These are phyloP conservation scores for Propithecus perrieri DNA, from an alignment of 2,797 vertebrate species.

Conservation along the genomic window DNA sequence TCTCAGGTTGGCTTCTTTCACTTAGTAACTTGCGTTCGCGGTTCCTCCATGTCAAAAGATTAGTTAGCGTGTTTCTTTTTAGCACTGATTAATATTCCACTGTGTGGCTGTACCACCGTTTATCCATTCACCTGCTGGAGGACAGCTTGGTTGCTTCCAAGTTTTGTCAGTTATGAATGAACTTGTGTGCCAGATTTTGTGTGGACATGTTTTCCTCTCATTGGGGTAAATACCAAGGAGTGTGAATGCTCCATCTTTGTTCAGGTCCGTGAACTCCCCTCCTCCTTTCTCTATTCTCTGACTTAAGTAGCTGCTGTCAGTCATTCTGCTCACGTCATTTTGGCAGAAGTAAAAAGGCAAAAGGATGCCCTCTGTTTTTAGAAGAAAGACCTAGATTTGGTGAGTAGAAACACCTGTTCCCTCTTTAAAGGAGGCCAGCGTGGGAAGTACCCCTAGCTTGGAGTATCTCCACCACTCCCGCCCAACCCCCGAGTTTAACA, in stretches of 20 bases:
- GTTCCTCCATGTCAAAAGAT: no score
- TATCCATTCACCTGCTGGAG: background rate
- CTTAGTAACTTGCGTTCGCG: background rate
- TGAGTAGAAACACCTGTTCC: background rate
- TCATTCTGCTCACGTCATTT: background rate
- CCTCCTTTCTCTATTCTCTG: rapidly evolving
- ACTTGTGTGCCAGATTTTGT: background rate
- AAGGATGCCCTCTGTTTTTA: background rate
- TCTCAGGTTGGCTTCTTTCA: background rate
- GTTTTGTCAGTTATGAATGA: background rate
- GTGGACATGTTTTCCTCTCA: background rate
- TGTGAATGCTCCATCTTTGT: rapidly evolving
- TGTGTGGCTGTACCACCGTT: background rate
- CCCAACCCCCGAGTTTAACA: rapidly evolving
- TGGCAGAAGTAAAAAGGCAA: background rate
- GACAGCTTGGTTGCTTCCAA: background rate
- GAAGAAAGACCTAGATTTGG: no score
- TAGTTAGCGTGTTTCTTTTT: background rate
- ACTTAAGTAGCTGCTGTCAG: background rate
- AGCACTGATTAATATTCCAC: rapidly evolving
- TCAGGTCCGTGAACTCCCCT: rapidly evolving
- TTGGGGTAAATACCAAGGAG: no score
- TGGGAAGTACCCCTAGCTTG: rapidly evolving
- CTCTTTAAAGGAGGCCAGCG: rapidly evolving
- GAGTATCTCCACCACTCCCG: no score